These are phyloP conservation scores for Fringilla coelebs DNA, from an alignment of 2,797 vertebrate species.

Conservation along the genomic window DNA sequence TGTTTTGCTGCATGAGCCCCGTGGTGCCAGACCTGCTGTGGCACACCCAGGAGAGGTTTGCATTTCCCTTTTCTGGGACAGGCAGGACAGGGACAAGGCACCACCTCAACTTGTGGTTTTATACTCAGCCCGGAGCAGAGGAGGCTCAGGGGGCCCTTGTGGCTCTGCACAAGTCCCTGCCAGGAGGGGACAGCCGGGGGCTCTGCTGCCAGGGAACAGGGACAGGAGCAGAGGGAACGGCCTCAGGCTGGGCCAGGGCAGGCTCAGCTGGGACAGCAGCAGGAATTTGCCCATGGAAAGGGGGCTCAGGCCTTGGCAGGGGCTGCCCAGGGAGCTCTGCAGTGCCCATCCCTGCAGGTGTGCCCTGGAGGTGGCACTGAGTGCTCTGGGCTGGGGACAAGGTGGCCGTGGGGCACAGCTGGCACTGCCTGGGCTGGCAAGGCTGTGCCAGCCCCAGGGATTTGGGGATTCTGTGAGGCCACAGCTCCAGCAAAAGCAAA, in stretches of 20 bases:
- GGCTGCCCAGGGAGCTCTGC: too few species aligned
- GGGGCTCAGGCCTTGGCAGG: too few species aligned
- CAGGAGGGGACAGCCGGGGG: neutral
- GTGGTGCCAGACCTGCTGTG: neutral
- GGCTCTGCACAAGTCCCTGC: neutral
- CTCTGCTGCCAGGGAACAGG: neutral
- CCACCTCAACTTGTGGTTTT: neutral
- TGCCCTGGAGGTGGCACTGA: too few species aligned
- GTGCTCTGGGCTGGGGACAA: too few species aligned
- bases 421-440: accelerated
- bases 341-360: too few species aligned
- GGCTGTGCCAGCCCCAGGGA: neutral
- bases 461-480: accelerated
- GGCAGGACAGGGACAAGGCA: neutral
- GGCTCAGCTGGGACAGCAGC: too few species aligned
- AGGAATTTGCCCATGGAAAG: too few species aligned
- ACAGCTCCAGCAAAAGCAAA: too few species aligned
- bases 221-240: too few species aligned
- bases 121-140: accelerated
- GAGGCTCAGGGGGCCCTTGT: neutral
- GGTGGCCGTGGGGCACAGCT: too few species aligned
- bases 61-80: neutral
- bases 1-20: neutral
- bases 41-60: neutral
- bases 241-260: too few species aligned